A percentile compares a stretch with the other conserved stretches of the same genome.
Conservation (phyloP, 1,140 invertebrate genomes). For the Bombus confusus region DNA sequence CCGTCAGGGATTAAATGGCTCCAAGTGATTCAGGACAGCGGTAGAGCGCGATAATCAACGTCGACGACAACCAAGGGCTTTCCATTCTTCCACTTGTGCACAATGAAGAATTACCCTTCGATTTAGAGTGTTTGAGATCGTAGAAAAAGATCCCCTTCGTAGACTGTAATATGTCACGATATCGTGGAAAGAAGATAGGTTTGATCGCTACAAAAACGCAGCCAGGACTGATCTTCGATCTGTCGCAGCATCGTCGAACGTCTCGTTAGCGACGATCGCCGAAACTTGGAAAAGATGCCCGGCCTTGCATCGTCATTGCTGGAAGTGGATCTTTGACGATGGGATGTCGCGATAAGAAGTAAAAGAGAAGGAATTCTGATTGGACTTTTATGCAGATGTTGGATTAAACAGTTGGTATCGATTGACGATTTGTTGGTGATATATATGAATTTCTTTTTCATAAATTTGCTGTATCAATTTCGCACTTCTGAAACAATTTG, state of each 20-base stretch:
- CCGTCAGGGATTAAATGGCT: slow-evolving; percentile 58
- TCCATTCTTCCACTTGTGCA: background rate
- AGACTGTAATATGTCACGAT: background rate
- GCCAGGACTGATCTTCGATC: background rate
- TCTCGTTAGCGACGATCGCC: background rate
- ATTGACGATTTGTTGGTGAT: too few species aligned
- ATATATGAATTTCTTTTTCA: too few species aligned
- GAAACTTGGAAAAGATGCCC: background rate
- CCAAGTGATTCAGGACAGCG: slow-evolving; percentile 43
- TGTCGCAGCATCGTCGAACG: background rate
- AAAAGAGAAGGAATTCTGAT: background rate
- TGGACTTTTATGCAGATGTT: too few species aligned
- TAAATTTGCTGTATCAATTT: too few species aligned
- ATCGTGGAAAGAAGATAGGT: background rate
- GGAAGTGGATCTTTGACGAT: background rate
- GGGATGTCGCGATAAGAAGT: too few species aligned
- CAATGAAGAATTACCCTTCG: background rate
- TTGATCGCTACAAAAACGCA: slow-evolving; percentile 7
- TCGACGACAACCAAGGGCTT: slow-evolving; percentile 8
- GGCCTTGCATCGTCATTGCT: background rate
- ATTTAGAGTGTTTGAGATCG: background rate
- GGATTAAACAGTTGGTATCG: too few species aligned
- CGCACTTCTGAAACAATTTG: too few species aligned
- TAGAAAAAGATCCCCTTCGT: background rate
- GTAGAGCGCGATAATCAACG: slow-evolving; percentile 10